Conservation (phyloP, 1,140 invertebrate genomes). For the Musca domestica region DNA sequence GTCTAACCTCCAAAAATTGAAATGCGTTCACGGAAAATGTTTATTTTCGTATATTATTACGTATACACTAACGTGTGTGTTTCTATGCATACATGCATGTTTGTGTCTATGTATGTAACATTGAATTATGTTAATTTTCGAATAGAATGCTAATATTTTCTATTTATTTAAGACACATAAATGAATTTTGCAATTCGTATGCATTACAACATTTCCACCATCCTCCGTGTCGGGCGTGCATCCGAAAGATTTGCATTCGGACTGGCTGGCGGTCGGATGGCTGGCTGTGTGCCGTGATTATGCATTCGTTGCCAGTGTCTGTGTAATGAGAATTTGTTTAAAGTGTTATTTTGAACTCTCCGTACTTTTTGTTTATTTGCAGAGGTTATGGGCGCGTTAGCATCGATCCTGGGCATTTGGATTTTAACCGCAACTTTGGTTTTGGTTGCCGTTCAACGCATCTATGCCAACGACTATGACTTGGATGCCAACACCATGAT, state of each 20-base stretch:
- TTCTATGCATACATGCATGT: background rate
- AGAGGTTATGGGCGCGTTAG: conserved; percentile 67
- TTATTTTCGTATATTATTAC: background rate
- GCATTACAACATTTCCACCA: too few species aligned
- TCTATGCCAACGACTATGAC: conserved; percentile 72
- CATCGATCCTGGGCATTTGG: conserved; percentile 75
- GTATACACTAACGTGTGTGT: background rate
- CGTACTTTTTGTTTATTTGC: conserved; percentile 27
- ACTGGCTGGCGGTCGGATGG: too few species aligned
- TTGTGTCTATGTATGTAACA: background rate
- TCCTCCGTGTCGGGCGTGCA: too few species aligned
- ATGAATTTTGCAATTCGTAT: too few species aligned
- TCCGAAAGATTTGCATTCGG: too few species aligned
- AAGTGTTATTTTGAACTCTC: background rate
- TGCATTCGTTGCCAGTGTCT: too few species aligned
- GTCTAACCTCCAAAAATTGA: too few species aligned
- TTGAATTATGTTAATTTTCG: background rate
- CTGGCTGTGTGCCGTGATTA: too few species aligned
- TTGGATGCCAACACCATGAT: conserved; percentile 85
- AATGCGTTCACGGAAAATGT: too few species aligned
- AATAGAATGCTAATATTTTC: too few species aligned
- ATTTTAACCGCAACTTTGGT: conserved; percentile 82
- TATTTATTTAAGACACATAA: too few species aligned
- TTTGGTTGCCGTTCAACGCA: conserved; percentile 72
- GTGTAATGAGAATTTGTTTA: too few species aligned